Base-by-base conservation (phyloP, 2,888 invertebrate species). In the Trisateles emortualis region DNA sequence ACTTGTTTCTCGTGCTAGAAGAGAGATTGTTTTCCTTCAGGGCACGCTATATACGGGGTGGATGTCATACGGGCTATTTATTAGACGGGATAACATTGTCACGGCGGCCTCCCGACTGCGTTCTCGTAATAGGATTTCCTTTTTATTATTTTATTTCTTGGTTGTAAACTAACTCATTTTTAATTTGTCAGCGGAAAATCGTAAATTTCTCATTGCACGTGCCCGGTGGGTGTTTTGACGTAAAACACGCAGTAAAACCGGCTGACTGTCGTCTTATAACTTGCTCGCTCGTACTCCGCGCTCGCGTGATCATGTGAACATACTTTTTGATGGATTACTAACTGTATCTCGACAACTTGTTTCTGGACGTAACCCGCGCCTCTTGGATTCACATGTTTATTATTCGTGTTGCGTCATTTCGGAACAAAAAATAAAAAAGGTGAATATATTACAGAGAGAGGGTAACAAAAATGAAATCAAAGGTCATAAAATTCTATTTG, bases 141-240 rank as follows among this genome's bases (percentile, higher is more conserved):
- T 86, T 86, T 86, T 86, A 83, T 88, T 82, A 87, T 87, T 87
- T 88, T 85, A 86, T 86, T 84, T 84, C 85, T 75, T 69, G 81
- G 86, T 76, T 86, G 87, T 88, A 87, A 89, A 88, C 87, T 86
- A 86, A 86, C 88, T 87, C 84, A 88, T 90, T 90, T 90, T 91
- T 90, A 90, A 92, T 91, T 91, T 91, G 88, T 88, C 84, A 84
- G 80, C 72, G 76, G 74, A 64, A 79, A 81, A 81, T 83, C 85
- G 82, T 91, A 90, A 90, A 90, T 86, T 87, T 76, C 76, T 70
- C 74, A 78, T 79, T 79, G 85, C 86, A 83, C 79, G 81, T 84
- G 79, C 71, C 65, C 59, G 57, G 68, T 70, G 72, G 73, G 69
- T 75, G 76, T 78, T 75, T 68, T 68, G 78, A 77, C 83, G 79